Percentiles rank a stretch among this genome's conserved stretches.
Evolutionary conservation across 2,888 invertebrate genomes (phyloP).

Genomic region (Eledona agricola): DNA sequence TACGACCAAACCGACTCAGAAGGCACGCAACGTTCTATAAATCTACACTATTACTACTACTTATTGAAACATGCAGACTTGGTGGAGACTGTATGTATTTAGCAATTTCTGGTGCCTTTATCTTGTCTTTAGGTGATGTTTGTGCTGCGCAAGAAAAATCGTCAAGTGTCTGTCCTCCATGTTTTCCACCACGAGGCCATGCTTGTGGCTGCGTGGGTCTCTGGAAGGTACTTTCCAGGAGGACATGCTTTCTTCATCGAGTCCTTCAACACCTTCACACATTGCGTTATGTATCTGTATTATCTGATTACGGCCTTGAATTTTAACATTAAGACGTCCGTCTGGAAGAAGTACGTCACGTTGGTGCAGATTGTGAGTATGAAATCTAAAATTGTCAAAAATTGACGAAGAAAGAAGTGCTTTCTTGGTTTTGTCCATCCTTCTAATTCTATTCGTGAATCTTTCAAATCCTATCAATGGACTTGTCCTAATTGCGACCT

Average conservation of each 20-base stretch:
- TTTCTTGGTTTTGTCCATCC: too few species aligned
- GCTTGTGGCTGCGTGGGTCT: constrained; percentile 73
- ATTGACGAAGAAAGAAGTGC: too few species aligned
- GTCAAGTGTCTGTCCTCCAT: constrained; percentile 84
- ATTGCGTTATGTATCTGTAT: constrained; percentile 77
- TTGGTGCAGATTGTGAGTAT: constrained; percentile 4
- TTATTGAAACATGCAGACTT: too few species aligned
- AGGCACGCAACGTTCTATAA: too few species aligned
- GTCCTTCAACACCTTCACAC: constrained; percentile 77
- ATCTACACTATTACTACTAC: background rate
- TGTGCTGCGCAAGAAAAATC: constrained; percentile 82
- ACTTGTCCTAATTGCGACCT: too few species aligned
- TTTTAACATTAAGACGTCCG: constrained; percentile 1
- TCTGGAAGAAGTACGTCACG: constrained; percentile 8
- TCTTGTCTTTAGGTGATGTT: constrained; percentile 74
- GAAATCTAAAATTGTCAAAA: too few species aligned
- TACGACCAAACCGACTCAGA: too few species aligned
- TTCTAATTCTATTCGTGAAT: too few species aligned
- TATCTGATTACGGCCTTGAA: background rate
- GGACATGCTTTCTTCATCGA: constrained; percentile 74
- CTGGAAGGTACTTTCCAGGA: constrained; percentile 71
- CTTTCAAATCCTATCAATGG: too few species aligned
- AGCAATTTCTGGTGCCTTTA: background rate
- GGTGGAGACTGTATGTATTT: constrained; percentile 6
- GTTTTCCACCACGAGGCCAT: constrained; percentile 87